A percentile compares a stretch with the other conserved stretches of the same genome.
phyloP scores from a whole-genome alignment of 2,888 invertebrate genomes.

The Pherbina coryleti region DNA sequence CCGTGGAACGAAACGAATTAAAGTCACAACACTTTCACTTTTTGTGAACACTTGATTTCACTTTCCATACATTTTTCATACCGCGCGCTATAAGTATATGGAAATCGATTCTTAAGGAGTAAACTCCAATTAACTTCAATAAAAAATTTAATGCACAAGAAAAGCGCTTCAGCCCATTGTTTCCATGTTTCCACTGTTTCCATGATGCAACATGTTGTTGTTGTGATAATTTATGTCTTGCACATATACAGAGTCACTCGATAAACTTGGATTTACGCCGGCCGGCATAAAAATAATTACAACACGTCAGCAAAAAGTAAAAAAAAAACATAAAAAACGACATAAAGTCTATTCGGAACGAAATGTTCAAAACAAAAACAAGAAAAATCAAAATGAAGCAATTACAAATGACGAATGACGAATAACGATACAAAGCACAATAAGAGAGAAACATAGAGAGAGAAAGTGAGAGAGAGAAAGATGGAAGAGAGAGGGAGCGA shows the following conservation, averaged over 20 bases:
- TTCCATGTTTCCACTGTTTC: not conserved
- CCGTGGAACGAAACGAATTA: no score
- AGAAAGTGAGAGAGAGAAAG: no score
- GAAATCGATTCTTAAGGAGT: no score
- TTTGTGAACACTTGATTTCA: no score
- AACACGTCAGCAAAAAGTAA: constrained; percentile 25
- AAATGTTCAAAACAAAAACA: not conserved
- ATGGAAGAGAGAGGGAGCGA: no score
- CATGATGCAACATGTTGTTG: constrained; percentile 14
- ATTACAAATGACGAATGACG: not conserved
- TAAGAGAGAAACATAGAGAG: not conserved
- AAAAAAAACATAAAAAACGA: not conserved
- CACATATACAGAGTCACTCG: not conserved
- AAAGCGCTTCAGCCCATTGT: not conserved
- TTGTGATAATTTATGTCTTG: constrained; percentile 1
- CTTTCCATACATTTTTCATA: no score
- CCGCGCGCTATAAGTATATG: no score
- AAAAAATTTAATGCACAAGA: no score
- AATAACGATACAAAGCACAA: not conserved
- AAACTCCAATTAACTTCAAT: no score
- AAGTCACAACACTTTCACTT: no score
- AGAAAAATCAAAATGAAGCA: not conserved
- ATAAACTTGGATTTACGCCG: constrained; percentile 25
- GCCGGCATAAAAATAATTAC: constrained; percentile 40
- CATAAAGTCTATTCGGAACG: not conserved